Percentiles rank a stretch among this genome's conserved stretches.
Evolutionary conservation across 2,888 invertebrate species (phyloP).

Genomic region (Aleiodes alternator): DNA sequence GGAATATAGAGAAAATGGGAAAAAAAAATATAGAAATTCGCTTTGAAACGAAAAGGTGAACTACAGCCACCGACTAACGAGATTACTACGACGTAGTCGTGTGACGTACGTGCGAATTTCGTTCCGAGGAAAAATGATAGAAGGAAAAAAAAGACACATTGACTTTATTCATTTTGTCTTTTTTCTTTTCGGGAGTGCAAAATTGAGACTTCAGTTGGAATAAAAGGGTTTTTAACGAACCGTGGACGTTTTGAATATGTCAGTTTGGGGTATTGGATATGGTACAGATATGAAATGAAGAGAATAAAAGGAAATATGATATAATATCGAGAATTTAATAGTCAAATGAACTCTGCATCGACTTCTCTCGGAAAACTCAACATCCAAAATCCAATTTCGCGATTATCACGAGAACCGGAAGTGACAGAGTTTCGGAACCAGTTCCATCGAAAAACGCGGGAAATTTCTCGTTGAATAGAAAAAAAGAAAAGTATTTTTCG

Average conservation of each 20-base stretch:
- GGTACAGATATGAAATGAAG: not conserved
- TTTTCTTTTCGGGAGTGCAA: not conserved
- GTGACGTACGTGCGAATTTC: conserved; percentile 38
- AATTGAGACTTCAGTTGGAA: conserved; percentile 24
- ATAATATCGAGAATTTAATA: not conserved
- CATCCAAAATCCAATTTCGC: too few species aligned
- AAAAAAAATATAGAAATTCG: conserved; percentile 13
- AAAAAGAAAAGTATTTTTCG: too few species aligned
- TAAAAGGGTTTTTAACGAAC: conserved; percentile 15
- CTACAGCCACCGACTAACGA: conserved; percentile 31
- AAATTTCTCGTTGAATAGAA: too few species aligned
- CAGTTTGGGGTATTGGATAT: conserved; percentile 9
- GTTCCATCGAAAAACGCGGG: too few species aligned
- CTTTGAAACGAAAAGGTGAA: conserved; percentile 38
- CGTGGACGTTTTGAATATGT: conserved; percentile 6
- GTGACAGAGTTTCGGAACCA: too few species aligned
- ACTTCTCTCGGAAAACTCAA: not conserved
- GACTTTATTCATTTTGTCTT: not conserved
- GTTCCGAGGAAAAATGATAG: conserved; percentile 8
- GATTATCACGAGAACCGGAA: too few species aligned
- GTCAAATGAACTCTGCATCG: not conserved
- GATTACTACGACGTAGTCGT: conserved; percentile 30
- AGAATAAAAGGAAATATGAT: not conserved
- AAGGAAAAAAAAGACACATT: not conserved
- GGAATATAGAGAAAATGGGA: not conserved